Conservation (phyloP, 1,140 invertebrate species). For the Ceratitis capitata region DNA sequence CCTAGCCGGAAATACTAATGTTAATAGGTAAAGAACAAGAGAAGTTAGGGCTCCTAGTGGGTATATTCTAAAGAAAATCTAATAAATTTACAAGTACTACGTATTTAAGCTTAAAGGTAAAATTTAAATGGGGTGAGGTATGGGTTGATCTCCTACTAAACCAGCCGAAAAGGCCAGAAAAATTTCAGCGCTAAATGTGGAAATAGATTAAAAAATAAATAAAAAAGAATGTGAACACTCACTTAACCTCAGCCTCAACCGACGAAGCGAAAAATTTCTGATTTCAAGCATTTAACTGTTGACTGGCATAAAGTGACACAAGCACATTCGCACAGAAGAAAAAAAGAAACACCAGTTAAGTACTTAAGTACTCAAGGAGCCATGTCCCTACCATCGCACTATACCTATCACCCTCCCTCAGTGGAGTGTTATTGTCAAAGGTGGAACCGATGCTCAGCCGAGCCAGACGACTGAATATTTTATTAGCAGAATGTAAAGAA, state of each 20-base stretch:
- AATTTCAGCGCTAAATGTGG: not conserved
- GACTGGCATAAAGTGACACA: slow-evolving; percentile 44
- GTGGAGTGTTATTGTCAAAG: slow-evolving; percentile 4
- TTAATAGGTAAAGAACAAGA: too few species aligned
- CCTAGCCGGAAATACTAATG: too few species aligned
- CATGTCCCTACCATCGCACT: not conserved
- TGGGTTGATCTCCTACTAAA: too few species aligned
- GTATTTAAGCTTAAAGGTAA: too few species aligned
- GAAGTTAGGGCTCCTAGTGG: too few species aligned
- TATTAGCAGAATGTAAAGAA: not conserved
- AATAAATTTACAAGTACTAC: too few species aligned
- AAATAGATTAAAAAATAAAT: not conserved
- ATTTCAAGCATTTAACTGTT: slow-evolving; percentile 33
- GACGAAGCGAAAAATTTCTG: slow-evolving; percentile 1
- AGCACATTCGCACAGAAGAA: too few species aligned
- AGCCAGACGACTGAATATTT: slow-evolving; percentile 36
- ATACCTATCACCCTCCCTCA: too few species aligned
- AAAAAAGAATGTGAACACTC: not conserved
- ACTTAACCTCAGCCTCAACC: not conserved
- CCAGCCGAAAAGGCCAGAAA: not conserved
- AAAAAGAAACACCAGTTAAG: slow-evolving; percentile 44
- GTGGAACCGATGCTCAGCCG: not conserved
- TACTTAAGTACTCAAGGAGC: slow-evolving; percentile 42
- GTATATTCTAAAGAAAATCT: too few species aligned
- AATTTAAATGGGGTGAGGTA: too few species aligned